Base-by-base conservation (phyloP, 2,113 vertebrate genomes). In the Perognathus longimembris region DNA sequence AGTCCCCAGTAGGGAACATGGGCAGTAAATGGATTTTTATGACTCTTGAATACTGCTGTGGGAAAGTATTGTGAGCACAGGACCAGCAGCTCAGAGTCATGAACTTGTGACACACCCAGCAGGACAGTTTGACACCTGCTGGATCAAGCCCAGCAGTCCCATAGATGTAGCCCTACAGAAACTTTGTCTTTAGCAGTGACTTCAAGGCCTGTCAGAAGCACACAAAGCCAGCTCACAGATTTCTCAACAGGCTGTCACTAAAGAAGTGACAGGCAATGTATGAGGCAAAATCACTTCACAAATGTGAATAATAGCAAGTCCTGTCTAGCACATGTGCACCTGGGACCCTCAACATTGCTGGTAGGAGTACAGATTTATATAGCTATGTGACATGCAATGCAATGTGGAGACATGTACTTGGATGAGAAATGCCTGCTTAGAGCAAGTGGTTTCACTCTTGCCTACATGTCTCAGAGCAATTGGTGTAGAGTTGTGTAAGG, bases 281-380 rank as follows among this genome's bases (percentile, higher is more conserved):
- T 3, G 24, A 7, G 57, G 30, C 18, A 83, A 61, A 82, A 28
- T 8, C 9, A 36, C 20, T 59, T 79, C 79, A 34, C 1, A 36
- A 64, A 24, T n/a, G 7, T 36, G 42, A 74, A 24, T 79, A n/a
- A 85, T 40, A 92, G n/a, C 6, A 40, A 64, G 36, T 0, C 0
- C 32, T 81, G 38, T 24, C 50, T 26, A 28, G 6, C 30, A 7
- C 0, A 14, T 40, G 30, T 57, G 34, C 42, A 34, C 26, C n/a
- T 20, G 3, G 38, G 36, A 34, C 5, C 45, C 26, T 85, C 3
- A 22, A 40, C 28, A 24, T 32, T 0, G 0, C 34, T 14, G 2
- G 7, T 7, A 40, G 22, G 30, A 18, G 32, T 77, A 12, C 50
- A 50, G 82, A 34, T 63, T n/a, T 59, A 38, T 6, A 26, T 1